Evolutionary conservation across 2,797 vertebrate genomes (phyloP).

Genomic region (Capromys pilorides): DNA sequence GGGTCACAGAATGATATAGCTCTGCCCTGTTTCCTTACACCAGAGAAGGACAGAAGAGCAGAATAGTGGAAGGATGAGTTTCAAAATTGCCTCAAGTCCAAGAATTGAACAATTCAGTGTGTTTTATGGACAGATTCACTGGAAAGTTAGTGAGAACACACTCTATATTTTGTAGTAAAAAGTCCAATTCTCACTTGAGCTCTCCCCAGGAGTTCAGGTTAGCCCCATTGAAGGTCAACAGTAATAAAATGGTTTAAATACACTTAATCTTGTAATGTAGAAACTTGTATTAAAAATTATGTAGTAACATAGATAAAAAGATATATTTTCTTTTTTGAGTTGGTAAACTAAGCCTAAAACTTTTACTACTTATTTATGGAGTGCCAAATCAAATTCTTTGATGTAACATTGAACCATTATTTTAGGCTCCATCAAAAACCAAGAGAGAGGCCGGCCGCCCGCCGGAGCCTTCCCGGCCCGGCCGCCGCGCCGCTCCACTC

Average conservation of each 20-base stretch:
- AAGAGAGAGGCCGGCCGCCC: conserved; percentile 55
- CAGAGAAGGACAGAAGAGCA: background rate
- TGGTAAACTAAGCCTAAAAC: background rate
- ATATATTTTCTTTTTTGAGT: conserved; percentile 37
- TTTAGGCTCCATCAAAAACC: conserved; percentile 21
- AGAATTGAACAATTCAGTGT: background rate
- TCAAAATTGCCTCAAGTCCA: background rate
- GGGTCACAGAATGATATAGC: background rate
- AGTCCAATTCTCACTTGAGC: background rate
- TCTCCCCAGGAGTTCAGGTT: background rate
- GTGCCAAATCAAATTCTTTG: conserved; percentile 10
- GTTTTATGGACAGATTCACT: background rate
- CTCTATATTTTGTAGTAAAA: background rate
- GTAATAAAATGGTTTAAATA: conserved; percentile 36
- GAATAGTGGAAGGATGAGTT: background rate
- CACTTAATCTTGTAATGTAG: background rate
- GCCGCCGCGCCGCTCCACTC: conserved; percentile 63
- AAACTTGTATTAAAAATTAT: conserved; percentile 17
- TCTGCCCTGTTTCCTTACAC: background rate
- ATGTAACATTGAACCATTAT: background rate
- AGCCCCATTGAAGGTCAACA: background rate
- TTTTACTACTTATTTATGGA: background rate
- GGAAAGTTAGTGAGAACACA: background rate
- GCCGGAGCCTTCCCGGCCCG: conserved; percentile 52
- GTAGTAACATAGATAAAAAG: background rate